Percentiles rank a stretch among this genome's conserved stretches.
phyloP scores from a whole-genome alignment of 2,888 invertebrate genomes.

The Cheilosia vernalis region DNA sequence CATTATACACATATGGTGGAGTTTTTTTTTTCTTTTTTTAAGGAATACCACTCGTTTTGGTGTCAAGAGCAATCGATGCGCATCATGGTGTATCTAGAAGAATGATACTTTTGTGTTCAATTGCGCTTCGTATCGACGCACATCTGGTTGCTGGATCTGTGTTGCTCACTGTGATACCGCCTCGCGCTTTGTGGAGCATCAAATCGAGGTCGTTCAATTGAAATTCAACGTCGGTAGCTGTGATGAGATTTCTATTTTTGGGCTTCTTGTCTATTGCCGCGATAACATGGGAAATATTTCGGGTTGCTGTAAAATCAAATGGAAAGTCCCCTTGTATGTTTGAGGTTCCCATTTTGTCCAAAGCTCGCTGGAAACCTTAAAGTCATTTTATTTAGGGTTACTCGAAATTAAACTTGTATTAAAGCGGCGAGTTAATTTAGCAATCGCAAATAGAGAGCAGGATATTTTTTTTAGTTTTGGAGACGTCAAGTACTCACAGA shows the following conservation, averaged over 20 bases:
- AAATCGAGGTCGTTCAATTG: slow-evolving; percentile 67
- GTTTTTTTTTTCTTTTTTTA: neutral
- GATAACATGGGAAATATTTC: too few relatives aligned
- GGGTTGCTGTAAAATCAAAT: too few relatives aligned
- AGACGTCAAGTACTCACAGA: too few relatives aligned
- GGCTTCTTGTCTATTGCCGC: slow-evolving; percentile 12
- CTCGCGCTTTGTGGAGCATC: slow-evolving; percentile 57
- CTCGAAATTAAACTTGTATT: too few relatives aligned
- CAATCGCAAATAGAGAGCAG: too few relatives aligned
- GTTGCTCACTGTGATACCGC: slow-evolving; percentile 12
- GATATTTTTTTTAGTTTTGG: too few relatives aligned
- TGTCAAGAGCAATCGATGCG: slow-evolving; percentile 73
- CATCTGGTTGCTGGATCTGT: slow-evolving; percentile 40
- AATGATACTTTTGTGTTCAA: slow-evolving; percentile 56
- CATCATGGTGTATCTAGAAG: slow-evolving; percentile 63
- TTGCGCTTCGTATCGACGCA: slow-evolving; percentile 35
- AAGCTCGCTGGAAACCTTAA: too few relatives aligned
- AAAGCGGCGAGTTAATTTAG: too few relatives aligned
- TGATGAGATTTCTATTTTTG: slow-evolving; percentile 64
- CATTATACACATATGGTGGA: neutral
- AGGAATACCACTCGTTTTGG: slow-evolving; percentile 34
- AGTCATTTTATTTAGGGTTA: too few relatives aligned
- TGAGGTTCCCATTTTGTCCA: too few relatives aligned
- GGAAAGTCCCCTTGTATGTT: too few relatives aligned
- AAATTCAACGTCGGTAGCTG: slow-evolving; percentile 55